Evolutionary conservation across 2,113 vertebrate genomes (phyloP).

Genomic region (Halichoeres trimaculatus): DNA sequence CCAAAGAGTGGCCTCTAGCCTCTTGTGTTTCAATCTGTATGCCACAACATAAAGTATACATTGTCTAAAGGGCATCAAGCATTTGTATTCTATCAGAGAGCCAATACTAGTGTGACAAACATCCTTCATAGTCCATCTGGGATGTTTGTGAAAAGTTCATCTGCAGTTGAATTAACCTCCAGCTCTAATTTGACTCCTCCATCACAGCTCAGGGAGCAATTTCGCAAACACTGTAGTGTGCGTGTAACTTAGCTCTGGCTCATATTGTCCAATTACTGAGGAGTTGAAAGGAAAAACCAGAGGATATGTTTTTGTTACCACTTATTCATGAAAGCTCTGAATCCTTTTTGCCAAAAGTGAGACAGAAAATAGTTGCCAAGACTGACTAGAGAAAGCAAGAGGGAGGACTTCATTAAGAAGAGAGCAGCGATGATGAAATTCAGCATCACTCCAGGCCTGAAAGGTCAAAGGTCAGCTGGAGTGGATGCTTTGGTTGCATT

Average conservation of each 20-base stretch:
- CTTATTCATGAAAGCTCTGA: not conserved
- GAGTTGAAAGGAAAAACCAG: not conserved
- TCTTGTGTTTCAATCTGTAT: constrained; percentile 10
- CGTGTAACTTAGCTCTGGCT: not conserved
- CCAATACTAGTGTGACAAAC: constrained; percentile 1
- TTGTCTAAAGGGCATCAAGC: constrained; percentile 14
- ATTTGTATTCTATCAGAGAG: constrained; percentile 36
- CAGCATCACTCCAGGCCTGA: not conserved
- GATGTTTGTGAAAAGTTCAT: constrained; percentile 30
- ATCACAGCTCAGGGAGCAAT: not conserved
- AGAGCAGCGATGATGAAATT: constrained; percentile 22
- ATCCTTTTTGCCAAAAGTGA: constrained; percentile 5
- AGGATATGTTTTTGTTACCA: not conserved
- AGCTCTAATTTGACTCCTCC: not conserved
- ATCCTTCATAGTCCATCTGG: constrained; percentile 7
- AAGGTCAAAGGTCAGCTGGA: not conserved
- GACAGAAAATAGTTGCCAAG: constrained; percentile 18
- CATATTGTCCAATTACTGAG: not conserved
- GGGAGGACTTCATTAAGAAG: constrained; percentile 16
- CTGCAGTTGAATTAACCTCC: constrained; percentile 21
- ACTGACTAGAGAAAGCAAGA: constrained; percentile 8
- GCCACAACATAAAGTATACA: constrained; percentile 19
- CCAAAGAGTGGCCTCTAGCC: not conserved
- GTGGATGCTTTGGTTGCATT: not conserved
- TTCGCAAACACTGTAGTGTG: not conserved